Base-by-base conservation (phyloP, 1,140 invertebrate genomes). In the Zaprionus ghesquierei region DNA sequence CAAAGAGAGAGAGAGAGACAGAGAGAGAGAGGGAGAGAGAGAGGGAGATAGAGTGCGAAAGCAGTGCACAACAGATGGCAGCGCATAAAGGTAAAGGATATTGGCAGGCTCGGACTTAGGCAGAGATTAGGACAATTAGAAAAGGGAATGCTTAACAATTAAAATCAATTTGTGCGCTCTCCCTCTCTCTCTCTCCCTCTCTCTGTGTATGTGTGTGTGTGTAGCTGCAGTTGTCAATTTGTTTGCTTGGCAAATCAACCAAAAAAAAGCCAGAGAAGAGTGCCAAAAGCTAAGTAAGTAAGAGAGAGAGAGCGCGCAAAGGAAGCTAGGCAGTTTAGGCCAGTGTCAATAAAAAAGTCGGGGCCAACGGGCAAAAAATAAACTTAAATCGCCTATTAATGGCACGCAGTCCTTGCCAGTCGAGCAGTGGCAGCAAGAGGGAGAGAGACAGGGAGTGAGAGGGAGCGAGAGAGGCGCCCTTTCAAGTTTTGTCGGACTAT, bases 141-240 rank as follows among this genome's bases (percentile, higher is more conserved):
- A 86, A 86, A 82, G 84, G 84, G 65, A 89, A 86, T 86, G 82
- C 84, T 74, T 89, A 86, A 89, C 84, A 86, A 86, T 87, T 87
- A 89, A 87, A 86, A 86, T 86, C 82, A 86, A 89, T 86, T 86
- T 86, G 84, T 89, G 81, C 69, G 70, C 12, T n/a, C n/a, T n/a
- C n/a, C n/a, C n/a, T n/a, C n/a, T n/a, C n/a, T n/a, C n/a, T n/a
- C n/a, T n/a, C n/a, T n/a, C n/a, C n/a, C n/a, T n/a, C n/a, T n/a
- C n/a, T n/a, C n/a, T n/a, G 3, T 15, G 18, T 56, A 29, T 61
- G 23, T 38, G n/a, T 50, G 38, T 66, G 31, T 59, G 31, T 25
- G 71, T 9, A 33, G 55, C 10, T 66, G 56, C 53, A 72, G 77
- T 87, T 85, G 78, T 81, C 82, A 87, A 86, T 81, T 87, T 85